Percentiles rank a stretch among this genome's conserved stretches.
phyloP scores from a whole-genome alignment of 2,888 invertebrate species.

The Iselma pallidipennis region DNA sequence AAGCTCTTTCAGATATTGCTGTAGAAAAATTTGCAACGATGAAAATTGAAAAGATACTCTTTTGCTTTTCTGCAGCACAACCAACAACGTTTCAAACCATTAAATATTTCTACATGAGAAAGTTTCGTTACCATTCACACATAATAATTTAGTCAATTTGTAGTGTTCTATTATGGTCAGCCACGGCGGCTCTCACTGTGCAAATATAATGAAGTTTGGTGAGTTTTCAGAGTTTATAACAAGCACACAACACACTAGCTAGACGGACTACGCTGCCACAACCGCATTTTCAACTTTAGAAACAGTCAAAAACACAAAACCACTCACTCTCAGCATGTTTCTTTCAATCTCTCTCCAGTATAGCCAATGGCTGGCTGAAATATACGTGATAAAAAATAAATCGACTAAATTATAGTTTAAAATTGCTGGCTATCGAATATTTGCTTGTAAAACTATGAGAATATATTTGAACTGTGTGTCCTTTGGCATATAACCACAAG shows the following conservation, averaged over 20 bases:
- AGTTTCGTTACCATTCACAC: slow-evolving; percentile 14
- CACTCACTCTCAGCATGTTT: not conserved
- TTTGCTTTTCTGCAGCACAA: not conserved
- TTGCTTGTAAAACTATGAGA: too few relatives aligned
- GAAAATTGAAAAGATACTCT: not conserved
- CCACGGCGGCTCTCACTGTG: slow-evolving; percentile 6
- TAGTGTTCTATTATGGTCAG: slow-evolving; percentile 14
- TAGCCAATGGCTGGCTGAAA: too few relatives aligned
- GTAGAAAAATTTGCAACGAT: not conserved
- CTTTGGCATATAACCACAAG: too few relatives aligned
- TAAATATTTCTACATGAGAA: slow-evolving; percentile 26
- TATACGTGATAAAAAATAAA: too few relatives aligned
- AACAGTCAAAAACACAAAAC: slow-evolving; percentile 18
- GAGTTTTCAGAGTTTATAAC: slow-evolving; percentile 22
- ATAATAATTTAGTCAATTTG: slow-evolving; percentile 20
- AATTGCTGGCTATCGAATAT: too few relatives aligned
- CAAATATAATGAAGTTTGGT: slow-evolving; percentile 23
- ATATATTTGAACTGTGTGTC: too few relatives aligned
- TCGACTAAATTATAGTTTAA: too few relatives aligned
- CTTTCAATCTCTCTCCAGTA: too few relatives aligned
- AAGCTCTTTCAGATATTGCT: not conserved
- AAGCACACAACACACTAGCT: slow-evolving; percentile 6
- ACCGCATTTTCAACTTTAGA: slow-evolving; percentile 19
- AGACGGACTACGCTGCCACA: slow-evolving; percentile 12
- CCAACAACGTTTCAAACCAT: slow-evolving; percentile 10